These are phyloP conservation scores for Acrossocheilus wenchowensis DNA, from an alignment of 2,797 vertebrate species.

Conservation along the genomic window DNA sequence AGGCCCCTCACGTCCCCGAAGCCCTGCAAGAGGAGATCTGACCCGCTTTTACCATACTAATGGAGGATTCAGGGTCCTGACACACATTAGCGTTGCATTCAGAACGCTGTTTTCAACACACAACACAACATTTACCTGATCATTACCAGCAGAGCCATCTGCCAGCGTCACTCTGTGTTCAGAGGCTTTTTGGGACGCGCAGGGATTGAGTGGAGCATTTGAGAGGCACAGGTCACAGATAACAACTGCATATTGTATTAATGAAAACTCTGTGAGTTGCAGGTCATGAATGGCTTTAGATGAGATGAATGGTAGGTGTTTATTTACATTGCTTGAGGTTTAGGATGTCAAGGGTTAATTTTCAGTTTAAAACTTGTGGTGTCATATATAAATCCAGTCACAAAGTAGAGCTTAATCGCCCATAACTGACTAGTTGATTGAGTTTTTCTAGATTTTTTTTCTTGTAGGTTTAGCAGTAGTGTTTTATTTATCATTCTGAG, in stretches of 20 bases:
- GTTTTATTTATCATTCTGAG: neutral
- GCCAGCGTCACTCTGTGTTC: neutral
- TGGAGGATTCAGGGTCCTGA: conserved; percentile 40
- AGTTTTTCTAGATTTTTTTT: neutral
- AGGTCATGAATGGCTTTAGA: neutral
- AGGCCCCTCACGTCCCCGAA: neutral
- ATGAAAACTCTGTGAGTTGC: neutral
- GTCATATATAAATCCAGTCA: neutral
- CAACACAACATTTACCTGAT: conserved; percentile 42
- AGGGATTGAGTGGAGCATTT: neutral
- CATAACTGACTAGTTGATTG: neutral
- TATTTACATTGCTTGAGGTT: neutral
- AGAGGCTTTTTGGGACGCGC: conserved; percentile 11
- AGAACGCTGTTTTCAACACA: conserved; percentile 43
- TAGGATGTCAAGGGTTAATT: neutral
- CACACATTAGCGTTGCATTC: conserved; percentile 45
- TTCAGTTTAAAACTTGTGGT: neutral
- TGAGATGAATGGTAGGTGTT: neutral
- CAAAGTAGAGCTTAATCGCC: neutral
- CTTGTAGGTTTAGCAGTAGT: neutral
- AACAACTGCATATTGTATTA: neutral
- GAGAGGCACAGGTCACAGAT: neutral
- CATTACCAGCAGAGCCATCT: conserved; percentile 25
- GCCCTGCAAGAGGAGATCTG: conserved; percentile 9
- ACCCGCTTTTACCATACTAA: conserved; percentile 26